Percentiles rank a stretch among this genome's conserved stretches.
phyloP scores from a whole-genome alignment of 2,888 invertebrate genomes.

The Cacoxenus indagator region DNA sequence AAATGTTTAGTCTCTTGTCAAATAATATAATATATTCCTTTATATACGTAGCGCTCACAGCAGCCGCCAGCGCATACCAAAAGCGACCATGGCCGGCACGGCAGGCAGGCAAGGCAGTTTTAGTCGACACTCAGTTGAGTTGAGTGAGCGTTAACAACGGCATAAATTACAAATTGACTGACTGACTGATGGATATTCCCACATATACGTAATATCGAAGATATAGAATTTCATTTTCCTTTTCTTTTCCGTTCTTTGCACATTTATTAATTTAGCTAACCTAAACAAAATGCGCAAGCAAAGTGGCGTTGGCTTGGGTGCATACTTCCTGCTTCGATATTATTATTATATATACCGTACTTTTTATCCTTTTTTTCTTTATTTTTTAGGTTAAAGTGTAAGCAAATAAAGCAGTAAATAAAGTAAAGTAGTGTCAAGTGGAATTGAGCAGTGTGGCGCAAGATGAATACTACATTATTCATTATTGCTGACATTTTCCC shows the following conservation, averaged over 20 bases:
- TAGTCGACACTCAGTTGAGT: background rate
- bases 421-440: too few species aligned
- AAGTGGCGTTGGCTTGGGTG: background rate
- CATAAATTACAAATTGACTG: slow-evolving; percentile 7
- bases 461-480: too few species aligned
- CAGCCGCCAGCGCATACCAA: background rate
- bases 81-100: background rate
- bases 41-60: too few species aligned
- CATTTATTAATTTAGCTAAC: background rate
- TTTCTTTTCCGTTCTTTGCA: background rate
- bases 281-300: background rate
- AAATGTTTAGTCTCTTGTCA: slow-evolving; percentile 20
- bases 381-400: background rate
- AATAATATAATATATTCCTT: slow-evolving; percentile 10
- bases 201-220: background rate
- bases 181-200: background rate
- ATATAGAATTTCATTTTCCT: background rate
- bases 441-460: too few species aligned
- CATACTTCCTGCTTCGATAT: too few species aligned
- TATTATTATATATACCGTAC: too few species aligned
- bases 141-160: background rate
- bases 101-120: background rate
- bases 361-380: too few species aligned
- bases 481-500: too few species aligned
- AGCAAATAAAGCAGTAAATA: background rate